These are phyloP conservation scores for Didymodactylos carnosus DNA, from an alignment of 2,888 invertebrate genomes.

Conservation along the genomic window DNA sequence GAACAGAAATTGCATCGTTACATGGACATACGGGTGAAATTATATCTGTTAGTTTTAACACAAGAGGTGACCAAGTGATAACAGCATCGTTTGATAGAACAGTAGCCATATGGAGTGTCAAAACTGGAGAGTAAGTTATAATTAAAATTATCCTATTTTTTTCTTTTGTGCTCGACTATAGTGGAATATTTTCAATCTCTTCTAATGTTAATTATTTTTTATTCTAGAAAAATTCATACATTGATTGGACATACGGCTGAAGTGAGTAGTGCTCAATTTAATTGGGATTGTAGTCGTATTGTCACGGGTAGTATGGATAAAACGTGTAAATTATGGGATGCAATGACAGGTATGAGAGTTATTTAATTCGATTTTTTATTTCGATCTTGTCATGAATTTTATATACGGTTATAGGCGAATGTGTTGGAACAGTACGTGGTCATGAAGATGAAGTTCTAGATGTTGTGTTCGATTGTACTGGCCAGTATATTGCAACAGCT, in stretches of 20 bases:
- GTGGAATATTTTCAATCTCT: not conserved
- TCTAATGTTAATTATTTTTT: not conserved
- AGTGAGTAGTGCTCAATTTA: slow-evolving; percentile 34
- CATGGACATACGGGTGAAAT: slow-evolving; percentile 53
- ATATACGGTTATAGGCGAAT: not conserved
- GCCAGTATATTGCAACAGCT: slow-evolving; percentile 50
- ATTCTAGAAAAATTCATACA: slow-evolving; percentile 28
- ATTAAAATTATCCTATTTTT: not conserved
- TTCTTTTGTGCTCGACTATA: not conserved
- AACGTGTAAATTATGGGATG: slow-evolving; percentile 33
- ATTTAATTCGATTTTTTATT: not conserved
- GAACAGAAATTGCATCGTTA: slow-evolving; percentile 33
- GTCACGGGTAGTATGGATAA: slow-evolving; percentile 36
- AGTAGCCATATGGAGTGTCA: slow-evolving; percentile 53
- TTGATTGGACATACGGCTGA: slow-evolving; percentile 34
- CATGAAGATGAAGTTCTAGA: slow-evolving; percentile 46
- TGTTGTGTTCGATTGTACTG: slow-evolving; percentile 53
- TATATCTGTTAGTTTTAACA: slow-evolving; percentile 51
- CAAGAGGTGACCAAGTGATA: slow-evolving; percentile 47
- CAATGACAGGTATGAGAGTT: slow-evolving; percentile 20
- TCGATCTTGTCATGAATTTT: not conserved
- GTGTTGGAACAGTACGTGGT: slow-evolving; percentile 28
- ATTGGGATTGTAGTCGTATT: slow-evolving; percentile 33
- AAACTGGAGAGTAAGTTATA: slow-evolving; percentile 34
- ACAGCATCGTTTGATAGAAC: slow-evolving; percentile 62